Conservation (phyloP, 2,113 vertebrate genomes). For the Cariama cristata region DNA sequence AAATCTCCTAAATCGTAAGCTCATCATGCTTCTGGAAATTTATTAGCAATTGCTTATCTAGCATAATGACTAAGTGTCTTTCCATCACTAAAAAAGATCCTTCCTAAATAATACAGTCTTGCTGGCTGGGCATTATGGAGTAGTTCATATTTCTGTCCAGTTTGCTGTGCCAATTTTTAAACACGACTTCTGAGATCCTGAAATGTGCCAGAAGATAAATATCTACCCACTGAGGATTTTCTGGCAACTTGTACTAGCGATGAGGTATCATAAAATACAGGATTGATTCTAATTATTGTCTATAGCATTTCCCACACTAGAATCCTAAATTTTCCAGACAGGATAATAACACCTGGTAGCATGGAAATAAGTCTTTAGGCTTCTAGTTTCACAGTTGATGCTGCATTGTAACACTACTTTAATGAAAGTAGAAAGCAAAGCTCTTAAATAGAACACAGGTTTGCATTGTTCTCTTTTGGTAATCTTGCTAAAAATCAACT, state of each 20-base stretch:
- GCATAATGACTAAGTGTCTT: neutral
- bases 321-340: neutral
- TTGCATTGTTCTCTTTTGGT: neutral
- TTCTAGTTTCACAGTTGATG: neutral
- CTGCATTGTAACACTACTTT: neutral
- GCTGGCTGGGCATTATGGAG: neutral
- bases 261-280: neutral
- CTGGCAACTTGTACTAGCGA: neutral
- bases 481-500: neutral
- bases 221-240: neutral
- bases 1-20: neutral
- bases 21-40: neutral
- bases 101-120: neutral
- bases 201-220: neutral
- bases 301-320: neutral
- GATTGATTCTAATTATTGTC: neutral
- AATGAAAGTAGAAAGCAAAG: neutral
- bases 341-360: neutral
- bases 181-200: neutral
- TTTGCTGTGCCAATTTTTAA: neutral
- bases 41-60: neutral
- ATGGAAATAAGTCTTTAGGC: neutral
- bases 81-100: neutral
- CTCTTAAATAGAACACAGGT: neutral
- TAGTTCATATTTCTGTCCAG: neutral